Percentiles rank a stretch among this genome's conserved stretches.
Conservation (phyloP, 2,113 vertebrate species). For the Cyanoramphus novaezelandiae region DNA sequence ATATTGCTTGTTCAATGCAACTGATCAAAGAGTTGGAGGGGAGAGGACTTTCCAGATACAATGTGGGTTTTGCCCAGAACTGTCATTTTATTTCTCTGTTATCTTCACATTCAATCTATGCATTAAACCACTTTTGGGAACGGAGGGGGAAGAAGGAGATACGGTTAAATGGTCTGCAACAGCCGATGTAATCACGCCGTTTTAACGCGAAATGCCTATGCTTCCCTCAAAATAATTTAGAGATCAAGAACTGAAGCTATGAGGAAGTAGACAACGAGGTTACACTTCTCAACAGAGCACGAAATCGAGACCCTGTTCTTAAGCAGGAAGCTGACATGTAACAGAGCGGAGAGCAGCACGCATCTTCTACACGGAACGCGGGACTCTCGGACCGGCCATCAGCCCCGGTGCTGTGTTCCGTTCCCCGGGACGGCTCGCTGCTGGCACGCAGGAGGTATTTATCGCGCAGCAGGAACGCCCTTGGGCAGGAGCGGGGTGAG, state of each 20-base stretch:
- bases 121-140: background rate
- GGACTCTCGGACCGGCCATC: rapidly evolving
- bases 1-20: background rate
- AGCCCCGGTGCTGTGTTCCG: background rate
- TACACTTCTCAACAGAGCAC: background rate
- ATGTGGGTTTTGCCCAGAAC: background rate
- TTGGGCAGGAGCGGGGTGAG: rapidly evolving
- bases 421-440: background rate
- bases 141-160: background rate
- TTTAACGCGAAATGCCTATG: rapidly evolving
- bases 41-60: background rate
- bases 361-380: rapidly evolving
- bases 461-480: background rate
- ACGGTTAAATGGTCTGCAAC: rapidly evolving
- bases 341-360: background rate
- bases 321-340: background rate
- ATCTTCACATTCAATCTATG: background rate
- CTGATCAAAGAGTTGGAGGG: background rate
- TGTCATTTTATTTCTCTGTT: background rate
- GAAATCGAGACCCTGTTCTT: background rate
- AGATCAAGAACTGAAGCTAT: background rate
- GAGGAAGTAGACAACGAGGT: background rate
- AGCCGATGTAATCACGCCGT: rapidly evolving
- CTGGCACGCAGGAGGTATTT: background rate
- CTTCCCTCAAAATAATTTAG: background rate